Conservation (phyloP, 2,113 vertebrate species). For the Neogale vison region DNA sequence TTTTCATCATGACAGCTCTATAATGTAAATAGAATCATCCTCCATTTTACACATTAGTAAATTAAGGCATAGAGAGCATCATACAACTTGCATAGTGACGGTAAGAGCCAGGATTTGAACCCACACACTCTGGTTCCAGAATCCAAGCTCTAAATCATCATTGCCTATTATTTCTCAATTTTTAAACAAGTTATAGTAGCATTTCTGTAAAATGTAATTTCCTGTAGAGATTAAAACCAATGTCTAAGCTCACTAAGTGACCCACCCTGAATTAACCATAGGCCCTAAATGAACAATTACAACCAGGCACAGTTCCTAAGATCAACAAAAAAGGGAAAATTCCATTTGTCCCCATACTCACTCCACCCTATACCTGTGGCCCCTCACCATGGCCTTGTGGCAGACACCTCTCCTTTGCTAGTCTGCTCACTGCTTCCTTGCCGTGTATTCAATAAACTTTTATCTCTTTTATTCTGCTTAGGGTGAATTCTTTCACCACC, state of each 20-base stretch:
- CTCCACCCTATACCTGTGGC: background rate
- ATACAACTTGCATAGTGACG: background rate
- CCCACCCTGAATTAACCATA: background rate
- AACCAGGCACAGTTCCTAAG: background rate
- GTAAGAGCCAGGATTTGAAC: constrained; percentile 14
- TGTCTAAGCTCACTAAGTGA: background rate
- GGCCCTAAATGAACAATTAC: background rate
- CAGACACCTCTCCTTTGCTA: background rate
- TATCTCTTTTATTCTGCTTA: background rate
- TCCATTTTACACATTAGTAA: constrained; percentile 42
- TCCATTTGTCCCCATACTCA: background rate
- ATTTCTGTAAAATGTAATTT: background rate
- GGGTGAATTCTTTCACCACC: background rate
- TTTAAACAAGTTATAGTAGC: constrained; percentile 34
- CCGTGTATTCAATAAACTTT: background rate
- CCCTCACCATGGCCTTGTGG: background rate
- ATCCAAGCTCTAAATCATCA: background rate
- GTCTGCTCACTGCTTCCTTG: background rate
- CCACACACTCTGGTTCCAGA: background rate
- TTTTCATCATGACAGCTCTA: background rate
- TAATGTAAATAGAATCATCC: constrained; percentile 22
- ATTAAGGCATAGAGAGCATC: background rate
- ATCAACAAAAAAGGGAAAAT: background rate
- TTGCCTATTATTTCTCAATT: background rate
- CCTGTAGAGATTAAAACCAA: constrained; percentile 27